A percentile compares a stretch with the other conserved stretches of the same genome.
phyloP scores from a whole-genome alignment of 2,888 invertebrate genomes.

The Andrena bucephala region DNA sequence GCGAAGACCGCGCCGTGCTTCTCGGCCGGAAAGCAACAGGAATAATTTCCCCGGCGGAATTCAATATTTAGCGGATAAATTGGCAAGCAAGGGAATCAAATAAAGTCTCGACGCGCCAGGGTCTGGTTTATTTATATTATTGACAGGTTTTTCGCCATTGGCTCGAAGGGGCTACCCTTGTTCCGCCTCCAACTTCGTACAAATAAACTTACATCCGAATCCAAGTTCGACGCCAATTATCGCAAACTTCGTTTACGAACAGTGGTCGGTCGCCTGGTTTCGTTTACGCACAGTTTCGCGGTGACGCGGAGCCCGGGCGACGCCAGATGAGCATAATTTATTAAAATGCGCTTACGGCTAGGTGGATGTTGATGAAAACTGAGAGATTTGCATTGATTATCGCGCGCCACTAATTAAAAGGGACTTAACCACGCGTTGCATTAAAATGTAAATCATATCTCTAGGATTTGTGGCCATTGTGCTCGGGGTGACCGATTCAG shows the following conservation, averaged over 20 bases:
- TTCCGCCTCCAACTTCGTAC: too few relatives aligned
- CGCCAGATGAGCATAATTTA: constrained; percentile 73
- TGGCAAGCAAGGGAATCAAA: constrained; percentile 36
- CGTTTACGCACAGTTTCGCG: not conserved
- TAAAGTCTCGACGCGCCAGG: constrained; percentile 14
- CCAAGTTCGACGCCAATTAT: constrained; percentile 7
- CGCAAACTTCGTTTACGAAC: not conserved
- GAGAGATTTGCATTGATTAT: constrained; percentile 81
- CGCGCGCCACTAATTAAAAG: constrained; percentile 79
- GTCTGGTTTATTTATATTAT: constrained; percentile 14
- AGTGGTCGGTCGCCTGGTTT: not conserved
- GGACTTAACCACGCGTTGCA: constrained; percentile 78
- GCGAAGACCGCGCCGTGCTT: constrained; percentile 49
- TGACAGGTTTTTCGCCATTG: not conserved
- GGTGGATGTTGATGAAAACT: constrained; percentile 77
- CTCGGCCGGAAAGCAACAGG: constrained; percentile 21
- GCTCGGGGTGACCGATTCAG: constrained; percentile 58
- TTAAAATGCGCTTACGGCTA: constrained; percentile 76
- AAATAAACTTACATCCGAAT: not conserved
- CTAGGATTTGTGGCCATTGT: constrained; percentile 55
- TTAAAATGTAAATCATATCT: constrained; percentile 82
- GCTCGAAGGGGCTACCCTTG: too few relatives aligned
- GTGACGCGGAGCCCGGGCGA: not conserved
- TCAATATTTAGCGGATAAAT: constrained; percentile 45
- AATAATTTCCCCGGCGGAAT: constrained; percentile 46